Percentiles rank a stretch among this genome's conserved stretches.
phyloP scores from a whole-genome alignment of 2,113 vertebrate species.

The Rhinichthys klamathensis region DNA sequence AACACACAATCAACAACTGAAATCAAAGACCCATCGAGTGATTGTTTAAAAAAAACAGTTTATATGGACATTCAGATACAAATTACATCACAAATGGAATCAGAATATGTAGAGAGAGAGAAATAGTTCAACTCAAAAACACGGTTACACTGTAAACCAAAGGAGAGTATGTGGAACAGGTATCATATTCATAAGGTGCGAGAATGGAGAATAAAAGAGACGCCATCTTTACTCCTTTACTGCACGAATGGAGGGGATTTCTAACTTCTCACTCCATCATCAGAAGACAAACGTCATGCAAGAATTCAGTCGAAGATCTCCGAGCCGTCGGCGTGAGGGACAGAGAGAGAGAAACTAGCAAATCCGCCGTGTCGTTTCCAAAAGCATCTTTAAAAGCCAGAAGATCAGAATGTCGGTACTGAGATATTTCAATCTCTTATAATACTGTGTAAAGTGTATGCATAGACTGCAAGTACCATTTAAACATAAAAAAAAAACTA shows the following conservation, averaged over 20 bases:
- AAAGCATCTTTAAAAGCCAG: conserved; percentile 29
- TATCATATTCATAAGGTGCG: conserved; percentile 75
- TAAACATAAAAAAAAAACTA: conserved; percentile 22
- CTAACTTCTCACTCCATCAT: conserved; percentile 9
- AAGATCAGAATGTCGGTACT: conserved; percentile 33
- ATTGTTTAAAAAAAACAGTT: conserved; percentile 81
- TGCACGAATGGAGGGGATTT: conserved; percentile 36
- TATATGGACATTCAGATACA: conserved; percentile 83
- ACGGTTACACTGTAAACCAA: conserved; percentile 69
- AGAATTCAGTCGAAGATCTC: background rate
- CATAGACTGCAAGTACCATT: conserved; percentile 61
- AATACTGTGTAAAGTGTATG: conserved; percentile 59
- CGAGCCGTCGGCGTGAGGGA: background rate
- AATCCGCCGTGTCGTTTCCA: background rate
- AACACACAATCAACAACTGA: background rate
- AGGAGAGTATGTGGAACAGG: conserved; percentile 71
- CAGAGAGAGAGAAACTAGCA: background rate
- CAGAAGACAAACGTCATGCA: conserved; percentile 18
- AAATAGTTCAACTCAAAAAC: conserved; percentile 60
- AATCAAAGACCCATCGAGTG: conserved; percentile 26
- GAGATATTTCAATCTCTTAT: conserved; percentile 44
- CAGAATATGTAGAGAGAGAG: conserved; percentile 69
- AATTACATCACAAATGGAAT: conserved; percentile 70
- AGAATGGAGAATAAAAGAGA: conserved; percentile 57
- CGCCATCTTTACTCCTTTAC: conserved; percentile 36